Conservation (phyloP, 1,140 invertebrate genomes). For the Druon quercuslanigerum region DNA sequence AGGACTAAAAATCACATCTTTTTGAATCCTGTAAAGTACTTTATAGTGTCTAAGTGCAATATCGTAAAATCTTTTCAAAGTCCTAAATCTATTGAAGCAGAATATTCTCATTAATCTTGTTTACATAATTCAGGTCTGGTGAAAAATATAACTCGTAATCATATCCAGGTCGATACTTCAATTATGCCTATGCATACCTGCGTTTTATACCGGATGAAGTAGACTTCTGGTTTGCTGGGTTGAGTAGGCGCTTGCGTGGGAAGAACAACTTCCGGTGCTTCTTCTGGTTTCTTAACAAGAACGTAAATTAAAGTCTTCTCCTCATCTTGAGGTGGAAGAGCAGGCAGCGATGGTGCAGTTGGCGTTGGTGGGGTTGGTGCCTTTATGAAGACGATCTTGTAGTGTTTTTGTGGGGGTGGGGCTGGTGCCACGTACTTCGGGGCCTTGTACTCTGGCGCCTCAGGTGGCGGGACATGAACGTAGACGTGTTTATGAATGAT, state of each 20-base stretch:
- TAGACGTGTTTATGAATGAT: constrained; percentile 91
- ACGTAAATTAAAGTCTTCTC: constrained; percentile 93
- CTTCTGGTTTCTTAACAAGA: constrained; percentile 91
- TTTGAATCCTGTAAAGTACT: too few relatives aligned
- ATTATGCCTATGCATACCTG: constrained; percentile 75
- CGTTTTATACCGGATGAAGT: constrained; percentile 91
- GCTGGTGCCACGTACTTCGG: constrained; percentile 73
- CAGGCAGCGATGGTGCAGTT: constrained; percentile 84
- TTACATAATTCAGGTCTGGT: too few relatives aligned
- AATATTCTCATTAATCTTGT: too few relatives aligned
- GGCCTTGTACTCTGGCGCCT: constrained; percentile 82
- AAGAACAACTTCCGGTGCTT: constrained; percentile 85
- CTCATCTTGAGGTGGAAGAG: constrained; percentile 85
- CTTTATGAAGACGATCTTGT: constrained; percentile 93
- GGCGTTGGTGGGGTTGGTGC: constrained; percentile 87
- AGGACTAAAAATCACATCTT: too few relatives aligned
- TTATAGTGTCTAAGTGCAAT: too few relatives aligned
- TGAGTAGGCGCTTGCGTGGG: constrained; percentile 87
- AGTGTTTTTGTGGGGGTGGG: constrained; percentile 88
- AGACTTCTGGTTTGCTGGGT: constrained; percentile 89
- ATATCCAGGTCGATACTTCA: too few relatives aligned
- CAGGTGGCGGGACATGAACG: constrained; percentile 89
- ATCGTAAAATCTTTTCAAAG: too few relatives aligned
- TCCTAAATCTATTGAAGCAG: too few relatives aligned
- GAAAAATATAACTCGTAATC: too few relatives aligned